Percentiles rank a stretch among this genome's conserved stretches.
Conservation (phyloP, 2,888 invertebrate species). For the Cacoxenus indagator region DNA sequence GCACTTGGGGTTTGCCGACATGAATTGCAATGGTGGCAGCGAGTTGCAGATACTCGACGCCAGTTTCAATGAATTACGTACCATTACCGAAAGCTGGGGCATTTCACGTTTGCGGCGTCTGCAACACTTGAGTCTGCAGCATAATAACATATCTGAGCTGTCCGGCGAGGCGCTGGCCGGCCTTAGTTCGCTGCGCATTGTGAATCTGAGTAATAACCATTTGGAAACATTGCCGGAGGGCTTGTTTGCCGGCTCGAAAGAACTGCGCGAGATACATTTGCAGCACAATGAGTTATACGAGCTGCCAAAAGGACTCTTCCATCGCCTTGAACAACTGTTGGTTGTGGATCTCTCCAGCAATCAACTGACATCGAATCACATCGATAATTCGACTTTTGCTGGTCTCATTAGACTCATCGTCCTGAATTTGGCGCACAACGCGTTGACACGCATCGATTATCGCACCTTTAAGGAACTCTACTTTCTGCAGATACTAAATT, state of each 20-base stretch:
- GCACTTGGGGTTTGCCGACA: constrained; percentile 78
- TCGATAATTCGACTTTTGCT: constrained; percentile 89
- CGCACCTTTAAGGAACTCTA: constrained; percentile 89
- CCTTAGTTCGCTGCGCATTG: constrained; percentile 81
- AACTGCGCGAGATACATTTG: constrained; percentile 85
- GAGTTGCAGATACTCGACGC: constrained; percentile 84
- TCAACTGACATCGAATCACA: constrained; percentile 85
- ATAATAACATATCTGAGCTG: constrained; percentile 87
- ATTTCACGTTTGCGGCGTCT: constrained; percentile 82
- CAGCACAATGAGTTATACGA: constrained; percentile 88
- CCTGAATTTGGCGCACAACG: constrained; percentile 87
- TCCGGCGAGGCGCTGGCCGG: constrained; percentile 85
- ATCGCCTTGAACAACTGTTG: constrained; percentile 85
- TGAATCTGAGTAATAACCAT: constrained; percentile 90
- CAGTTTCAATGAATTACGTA: constrained; percentile 83
- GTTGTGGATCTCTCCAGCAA: constrained; percentile 89
- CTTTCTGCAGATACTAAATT: constrained; percentile 86
- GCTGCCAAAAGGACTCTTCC: constrained; percentile 86
- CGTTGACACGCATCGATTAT: constrained; percentile 84
- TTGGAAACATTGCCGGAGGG: constrained; percentile 86
- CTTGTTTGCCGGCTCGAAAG: constrained; percentile 84
- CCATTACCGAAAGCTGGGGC: constrained; percentile 81
- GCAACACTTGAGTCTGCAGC: constrained; percentile 83
- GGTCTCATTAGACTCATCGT: constrained; percentile 88
- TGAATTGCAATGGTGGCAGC: constrained; percentile 76